phyloP scores from a whole-genome alignment of 1,140 invertebrate genomes.

The Cydia fagiglandana region DNA sequence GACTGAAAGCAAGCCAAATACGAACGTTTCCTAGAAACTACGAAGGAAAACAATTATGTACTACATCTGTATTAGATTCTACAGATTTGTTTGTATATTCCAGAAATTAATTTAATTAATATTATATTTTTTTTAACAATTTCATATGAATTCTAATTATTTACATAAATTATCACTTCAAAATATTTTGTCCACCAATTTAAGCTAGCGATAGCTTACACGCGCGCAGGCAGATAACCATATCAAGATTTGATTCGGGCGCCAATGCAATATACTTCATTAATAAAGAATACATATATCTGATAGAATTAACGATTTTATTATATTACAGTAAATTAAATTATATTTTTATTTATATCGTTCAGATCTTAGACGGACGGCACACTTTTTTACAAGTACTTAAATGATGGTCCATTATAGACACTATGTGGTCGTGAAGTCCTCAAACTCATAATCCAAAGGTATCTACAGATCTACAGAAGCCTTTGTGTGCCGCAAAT shows the following conservation, averaged over 20 bases:
- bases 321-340: not conserved
- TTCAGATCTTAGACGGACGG: slow-evolving; percentile 26
- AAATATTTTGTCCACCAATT: slow-evolving; percentile 62
- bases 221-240: not conserved
- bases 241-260: not conserved
- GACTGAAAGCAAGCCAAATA: too few species aligned
- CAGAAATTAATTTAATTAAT: slow-evolving; percentile 35
- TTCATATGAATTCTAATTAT: slow-evolving; percentile 60
- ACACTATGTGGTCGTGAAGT: not conserved
- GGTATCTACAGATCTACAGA: slow-evolving; percentile 29
- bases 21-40: too few species aligned
- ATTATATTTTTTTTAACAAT: slow-evolving; percentile 67
- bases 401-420: not conserved
- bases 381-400: slow-evolving; percentile 11
- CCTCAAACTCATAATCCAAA: not conserved
- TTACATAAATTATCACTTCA: slow-evolving; percentile 66
- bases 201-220: slow-evolving; percentile 9
- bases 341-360: not conserved
- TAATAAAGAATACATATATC: slow-evolving; percentile 1
- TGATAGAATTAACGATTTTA: not conserved
- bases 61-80: slow-evolving; percentile 22
- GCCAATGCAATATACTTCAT: not conserved
- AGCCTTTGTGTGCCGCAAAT: slow-evolving; percentile 40
- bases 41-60: too few species aligned
- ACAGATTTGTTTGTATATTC: slow-evolving; percentile 11